A percentile compares a stretch with the other conserved stretches of the same genome.
These are phyloP conservation scores for Leptodon cayanensis DNA, from an alignment of 2,797 vertebrate species.

Conservation along the genomic window DNA sequence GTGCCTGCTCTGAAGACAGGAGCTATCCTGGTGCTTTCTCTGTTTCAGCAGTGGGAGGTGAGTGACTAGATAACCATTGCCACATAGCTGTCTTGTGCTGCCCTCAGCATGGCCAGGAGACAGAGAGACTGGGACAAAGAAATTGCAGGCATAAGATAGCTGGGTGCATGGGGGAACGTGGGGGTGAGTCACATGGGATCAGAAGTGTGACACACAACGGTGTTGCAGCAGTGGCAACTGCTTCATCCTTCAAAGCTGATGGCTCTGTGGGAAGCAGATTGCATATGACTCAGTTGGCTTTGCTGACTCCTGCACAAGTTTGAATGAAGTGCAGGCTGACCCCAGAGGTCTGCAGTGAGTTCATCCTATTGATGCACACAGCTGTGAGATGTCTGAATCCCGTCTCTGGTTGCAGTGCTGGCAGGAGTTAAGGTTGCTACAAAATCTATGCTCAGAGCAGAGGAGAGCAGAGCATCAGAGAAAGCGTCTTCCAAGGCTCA, in stretches of 20 bases:
- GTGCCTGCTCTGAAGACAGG: not conserved
- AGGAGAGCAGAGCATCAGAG: not conserved
- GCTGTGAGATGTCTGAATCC: constrained; percentile 12
- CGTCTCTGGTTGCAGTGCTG: not conserved
- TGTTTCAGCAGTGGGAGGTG: not conserved
- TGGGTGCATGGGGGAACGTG: not conserved
- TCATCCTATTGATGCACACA: constrained; percentile 12
- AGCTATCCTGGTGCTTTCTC: not conserved
- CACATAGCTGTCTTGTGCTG: not conserved
- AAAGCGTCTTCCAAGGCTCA: not conserved
- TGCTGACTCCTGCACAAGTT: constrained; percentile 51
- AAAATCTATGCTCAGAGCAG: not conserved
- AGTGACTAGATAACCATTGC: not conserved
- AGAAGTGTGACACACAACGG: not conserved
- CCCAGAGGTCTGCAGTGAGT: constrained; percentile 21
- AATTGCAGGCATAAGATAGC: not conserved
- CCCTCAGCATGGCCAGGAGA: not conserved
- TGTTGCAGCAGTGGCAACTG: constrained; percentile 14
- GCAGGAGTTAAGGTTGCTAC: not conserved
- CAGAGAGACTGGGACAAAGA: not conserved
- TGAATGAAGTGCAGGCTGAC: constrained; percentile 33
- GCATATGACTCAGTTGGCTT: constrained; percentile 5
- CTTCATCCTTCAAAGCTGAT: constrained; percentile 8
- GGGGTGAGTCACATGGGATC: not conserved
- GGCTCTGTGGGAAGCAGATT: constrained; percentile 17